Percentiles rank a stretch among this genome's conserved stretches.
Evolutionary conservation across 2,113 vertebrate genomes (phyloP).

Genomic region (Eleginops maclovinus): DNA sequence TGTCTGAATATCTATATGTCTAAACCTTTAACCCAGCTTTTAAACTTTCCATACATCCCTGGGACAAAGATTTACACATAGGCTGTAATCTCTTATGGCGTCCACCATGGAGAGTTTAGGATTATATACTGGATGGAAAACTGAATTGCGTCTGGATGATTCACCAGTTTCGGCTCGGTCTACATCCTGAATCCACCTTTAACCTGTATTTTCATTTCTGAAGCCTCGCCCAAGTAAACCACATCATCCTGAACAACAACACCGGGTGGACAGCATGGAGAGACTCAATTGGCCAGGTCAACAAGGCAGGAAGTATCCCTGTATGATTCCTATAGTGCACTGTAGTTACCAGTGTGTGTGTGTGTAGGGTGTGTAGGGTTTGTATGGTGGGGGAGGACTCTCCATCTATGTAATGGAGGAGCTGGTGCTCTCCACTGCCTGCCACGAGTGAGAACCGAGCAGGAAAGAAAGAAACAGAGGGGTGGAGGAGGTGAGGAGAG

Average conservation of each 20-base stretch:
- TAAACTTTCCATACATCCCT: neutral
- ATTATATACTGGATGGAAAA: neutral
- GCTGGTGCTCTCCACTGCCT: conserved; percentile 60
- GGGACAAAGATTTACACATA: too few relatives aligned
- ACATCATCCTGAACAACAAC: conserved; percentile 24
- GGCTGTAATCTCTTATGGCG: neutral
- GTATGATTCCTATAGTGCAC: conserved; percentile 39
- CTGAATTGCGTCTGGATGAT: neutral
- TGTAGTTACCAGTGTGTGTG: conserved; percentile 11
- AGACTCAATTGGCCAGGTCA: conserved; percentile 35
- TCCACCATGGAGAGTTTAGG: neutral
- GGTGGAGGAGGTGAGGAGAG: conserved; percentile 41
- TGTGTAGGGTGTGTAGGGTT: too few relatives aligned
- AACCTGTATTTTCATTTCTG: neutral
- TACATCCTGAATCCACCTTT: neutral
- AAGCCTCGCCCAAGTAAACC: neutral
- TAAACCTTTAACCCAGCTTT: neutral
- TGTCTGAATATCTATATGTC: too few relatives aligned
- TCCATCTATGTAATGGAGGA: conserved; percentile 61
- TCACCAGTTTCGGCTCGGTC: neutral
- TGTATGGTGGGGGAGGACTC: conserved; percentile 51
- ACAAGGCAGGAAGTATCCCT: conserved; percentile 11
- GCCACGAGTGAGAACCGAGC: conserved; percentile 52
- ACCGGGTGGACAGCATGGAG: neutral
- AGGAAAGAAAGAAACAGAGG: conserved; percentile 40